phyloP scores from a whole-genome alignment of 2,888 invertebrate species.

The Stenodema calcarata region DNA sequence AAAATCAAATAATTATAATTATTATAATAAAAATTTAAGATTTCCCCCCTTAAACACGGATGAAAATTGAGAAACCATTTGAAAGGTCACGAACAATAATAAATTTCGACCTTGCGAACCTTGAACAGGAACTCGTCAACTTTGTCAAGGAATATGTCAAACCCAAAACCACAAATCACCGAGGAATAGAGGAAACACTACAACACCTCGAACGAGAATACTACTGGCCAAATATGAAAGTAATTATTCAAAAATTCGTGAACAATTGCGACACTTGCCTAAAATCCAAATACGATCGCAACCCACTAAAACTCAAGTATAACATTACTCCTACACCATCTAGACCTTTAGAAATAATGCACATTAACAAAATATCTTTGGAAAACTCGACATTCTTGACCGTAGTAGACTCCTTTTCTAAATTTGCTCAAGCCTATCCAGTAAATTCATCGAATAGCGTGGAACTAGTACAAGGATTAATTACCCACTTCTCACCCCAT shows the following conservation, averaged over 20 bases:
- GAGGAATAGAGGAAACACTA: conserved; percentile 54
- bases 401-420: conserved; percentile 53
- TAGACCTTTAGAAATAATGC: conserved; percentile 55
- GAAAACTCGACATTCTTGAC: conserved; percentile 49
- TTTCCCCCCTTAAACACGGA: neutral
- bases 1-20: neutral
- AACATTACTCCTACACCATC: conserved; percentile 52
- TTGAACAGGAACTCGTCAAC: neutral
- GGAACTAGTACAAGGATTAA: conserved; percentile 14
- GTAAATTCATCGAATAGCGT: neutral
- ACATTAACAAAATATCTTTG: conserved; percentile 50
- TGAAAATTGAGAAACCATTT: neutral
- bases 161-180: conserved; percentile 49
- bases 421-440: conserved; percentile 50
- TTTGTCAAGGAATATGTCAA: neutral
- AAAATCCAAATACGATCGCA: conserved; percentile 54
- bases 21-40: too few relatives aligned
- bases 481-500: conserved; percentile 27
- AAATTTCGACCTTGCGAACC: neutral
- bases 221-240: conserved; percentile 53
- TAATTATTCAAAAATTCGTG: conserved; percentile 47
- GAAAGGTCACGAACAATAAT: neutral
- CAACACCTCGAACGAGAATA: conserved; percentile 45
- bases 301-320: conserved; percentile 51
- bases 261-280: conserved; percentile 55